Base-by-base conservation (phyloP, 2,797 vertebrate genomes). In the Microcaecilia unicolor region DNA sequence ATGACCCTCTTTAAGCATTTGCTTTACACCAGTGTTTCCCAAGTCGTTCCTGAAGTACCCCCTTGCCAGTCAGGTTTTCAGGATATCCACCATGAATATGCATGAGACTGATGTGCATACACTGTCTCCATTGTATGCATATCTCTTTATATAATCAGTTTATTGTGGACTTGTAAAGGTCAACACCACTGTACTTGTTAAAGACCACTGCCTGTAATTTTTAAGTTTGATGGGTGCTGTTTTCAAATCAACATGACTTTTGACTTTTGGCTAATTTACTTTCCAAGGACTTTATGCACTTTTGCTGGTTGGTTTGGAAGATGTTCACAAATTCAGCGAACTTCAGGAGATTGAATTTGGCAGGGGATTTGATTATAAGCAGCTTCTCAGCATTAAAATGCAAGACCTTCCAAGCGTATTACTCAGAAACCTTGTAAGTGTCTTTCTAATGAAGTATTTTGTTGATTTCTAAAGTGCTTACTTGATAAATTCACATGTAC, bases 301-400 rank as follows among this genome's bases (percentile, higher is more conserved):
- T 44, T 61, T 96, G 4, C 16, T 64, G 1, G 61, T 92, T 48
- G 89, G 83, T 3, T 45, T 98, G 65, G 87, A 89, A 29, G 80
- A 74, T 14, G 67, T 36, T 2, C 55, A 41, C 7, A 66, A 78
- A 17, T 15, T 74, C 15, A 43, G 51, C 22, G 76, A 83, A 28
- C 72, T 97, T 29, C 82, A 80, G 67, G 82, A 81, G 67, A 37
- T 92, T 29, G 89, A 93, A 52, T 97, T 91, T 32, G 93, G 91
- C n/a, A 74, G 90, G 59, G 90, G 92, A 1, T 88, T 92, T 25
- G 57, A 50, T 3, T 90, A 90, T 62, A 72, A 53, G 0, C 51
- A 84, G 15, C 86, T 77, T 22, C 71, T 93, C 35, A 85, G 56
- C 36, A 66, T 86, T 44, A 68, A 64, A 26, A 88, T 90, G 74